Evolutionary conservation across 1,140 invertebrate species (phyloP), one percentile per base, ranked within the genome.

Genomic region (Cecropterus lyciades): DNA sequence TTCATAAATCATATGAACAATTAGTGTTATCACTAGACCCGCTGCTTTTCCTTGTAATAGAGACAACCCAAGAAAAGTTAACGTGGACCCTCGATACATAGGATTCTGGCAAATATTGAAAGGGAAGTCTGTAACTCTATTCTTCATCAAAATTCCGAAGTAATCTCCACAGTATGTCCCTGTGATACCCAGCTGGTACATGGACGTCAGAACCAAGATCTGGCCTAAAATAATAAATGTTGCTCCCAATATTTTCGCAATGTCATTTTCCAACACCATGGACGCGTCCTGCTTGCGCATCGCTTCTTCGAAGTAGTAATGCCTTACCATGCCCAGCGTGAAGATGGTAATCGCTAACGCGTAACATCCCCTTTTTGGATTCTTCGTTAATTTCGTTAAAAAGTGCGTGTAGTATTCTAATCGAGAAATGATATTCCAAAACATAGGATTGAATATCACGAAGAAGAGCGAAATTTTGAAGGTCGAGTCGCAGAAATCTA

Each of bases 331-430:
- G 5, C 51, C 40, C 16, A 65, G 13, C 15, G 9, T 65, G 16
- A 65, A 65, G 17, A 65, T 65, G 9, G 13, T 14, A 11, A 14
- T 15, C 3, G 48, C 63, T 49, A 65, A 37, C 1, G 43, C 40
- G 9, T 56, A 65, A 14, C 51, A 65, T 15, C 63, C 63, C 7
- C 11, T 65, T 10, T 20, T 45, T 16, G 63, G 63, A 37, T 56
- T 56, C 33, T 56, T 65, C 11, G 63, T 56, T 14, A 56, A 14
- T 65, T 65, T 65, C n/a, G 63, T 56, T 13, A 65, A 30, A 15
- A 65, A 65, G 33, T 56, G 63, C 14, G 63, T 65, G 14, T 65
- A 65, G 9, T 65, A 65, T 55, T 65, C 63, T 10, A 65, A 45
- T 10, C 63, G 40, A 20, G 63, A 65, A 0, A 56, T 27, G 9